phyloP scores from a whole-genome alignment of 2,113 vertebrate species.

The Oncorhynchus keta region DNA sequence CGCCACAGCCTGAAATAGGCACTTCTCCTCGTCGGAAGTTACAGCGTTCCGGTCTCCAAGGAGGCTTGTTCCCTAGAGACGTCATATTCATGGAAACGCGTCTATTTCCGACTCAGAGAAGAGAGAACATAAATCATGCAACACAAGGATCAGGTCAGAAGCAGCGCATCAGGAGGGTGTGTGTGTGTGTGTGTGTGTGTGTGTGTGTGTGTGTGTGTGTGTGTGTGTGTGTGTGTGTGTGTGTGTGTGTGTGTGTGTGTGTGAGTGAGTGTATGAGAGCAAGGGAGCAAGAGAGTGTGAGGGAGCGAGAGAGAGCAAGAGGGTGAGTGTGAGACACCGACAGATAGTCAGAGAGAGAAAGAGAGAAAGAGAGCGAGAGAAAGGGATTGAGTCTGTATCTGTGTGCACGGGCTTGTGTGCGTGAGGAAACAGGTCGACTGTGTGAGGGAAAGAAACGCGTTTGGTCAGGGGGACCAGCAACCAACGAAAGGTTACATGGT shows the following conservation, averaged over 20 bases:
- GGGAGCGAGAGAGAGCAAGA: neutral
- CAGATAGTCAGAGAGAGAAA: neutral
- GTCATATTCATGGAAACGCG: constrained; percentile 21
- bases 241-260: too few relatives aligned
- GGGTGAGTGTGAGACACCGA: neutral
- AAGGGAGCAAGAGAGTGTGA: neutral
- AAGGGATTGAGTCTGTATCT: constrained; percentile 1
- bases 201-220: too few relatives aligned
- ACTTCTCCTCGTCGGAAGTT: neutral
- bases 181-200: neutral
- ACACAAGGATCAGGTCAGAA: neutral
- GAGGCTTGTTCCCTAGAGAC: neutral
- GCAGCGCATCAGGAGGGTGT: neutral
- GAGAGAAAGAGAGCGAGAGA: neutral
- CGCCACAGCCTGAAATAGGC: neutral
- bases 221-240: too few relatives aligned
- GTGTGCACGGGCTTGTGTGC: constrained; percentile 8
- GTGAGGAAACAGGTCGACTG: neutral
- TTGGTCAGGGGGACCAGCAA: constrained; percentile 14
- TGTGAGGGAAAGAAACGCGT: neutral
- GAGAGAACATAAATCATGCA: neutral
- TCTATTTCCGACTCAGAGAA: constrained; percentile 1
- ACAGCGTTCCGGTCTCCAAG: neutral
- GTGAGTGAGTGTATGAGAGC: too few relatives aligned
- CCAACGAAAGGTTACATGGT: constrained; percentile 72